Evolutionary conservation across 2,888 invertebrate genomes (phyloP), one percentile per base, ranked within the genome.

Genomic region (Pammene aurita): DNA sequence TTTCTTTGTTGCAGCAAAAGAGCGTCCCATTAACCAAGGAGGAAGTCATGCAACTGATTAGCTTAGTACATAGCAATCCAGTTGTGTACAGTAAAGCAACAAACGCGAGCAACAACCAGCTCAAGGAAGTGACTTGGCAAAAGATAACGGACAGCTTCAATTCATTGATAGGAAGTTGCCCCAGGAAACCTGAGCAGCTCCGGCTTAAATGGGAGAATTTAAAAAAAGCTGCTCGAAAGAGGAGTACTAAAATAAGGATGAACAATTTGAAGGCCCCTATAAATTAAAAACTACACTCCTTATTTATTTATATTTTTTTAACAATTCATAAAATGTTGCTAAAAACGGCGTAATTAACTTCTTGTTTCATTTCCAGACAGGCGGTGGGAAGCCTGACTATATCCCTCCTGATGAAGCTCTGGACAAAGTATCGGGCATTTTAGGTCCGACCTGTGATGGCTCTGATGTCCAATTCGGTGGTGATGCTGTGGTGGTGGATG

Each of bases 321-420:
- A 42, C 42, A 42, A 42, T 42, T 42, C 42, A 42, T 42, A 11
- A 42, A 50, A 16, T 50, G 16, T 14, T 50, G 18, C 18, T 50
- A 16, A 5, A 18, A 52, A 52, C 26, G 10, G 26, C 16, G 10
- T 16, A 52, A 18, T 18, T 52, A 52, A 18, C 26, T 52, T 16
- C n/a, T 16, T 2, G 16, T 42, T 44, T 60, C 26, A 44, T 58
- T 73, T 71, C 13, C 66, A 71, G 74, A 73, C 73, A 61, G 72
- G 73, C 54, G 71, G 72, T 66, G 73, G 73, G 38, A 66, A 70
- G 26, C 67, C 69, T 34, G 70, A 71, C 46, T 75, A 56, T 57
- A 67, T 72, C 35, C 72, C 72, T 66, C 73, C 72, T 55, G 73
- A 71, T 70, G 72, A 73, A 55, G 50, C 56, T 7, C 56, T 73